Conservation (phyloP, 2,113 vertebrate genomes). For the Dendropsophus ebraccatus region DNA sequence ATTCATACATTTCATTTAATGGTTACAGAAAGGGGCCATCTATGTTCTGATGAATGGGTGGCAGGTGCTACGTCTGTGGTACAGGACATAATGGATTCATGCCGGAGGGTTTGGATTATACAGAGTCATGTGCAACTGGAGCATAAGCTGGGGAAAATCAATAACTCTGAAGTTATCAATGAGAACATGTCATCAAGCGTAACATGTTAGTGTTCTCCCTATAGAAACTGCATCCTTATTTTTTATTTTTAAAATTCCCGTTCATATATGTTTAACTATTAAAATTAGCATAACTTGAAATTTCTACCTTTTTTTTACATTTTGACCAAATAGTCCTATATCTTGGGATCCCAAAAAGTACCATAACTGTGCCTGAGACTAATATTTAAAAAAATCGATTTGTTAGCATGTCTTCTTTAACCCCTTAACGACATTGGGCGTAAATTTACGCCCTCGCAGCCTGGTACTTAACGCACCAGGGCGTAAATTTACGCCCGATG, state of each 20-base stretch:
- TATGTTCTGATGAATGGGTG: conserved; percentile 37
- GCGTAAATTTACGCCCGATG: too few relatives aligned
- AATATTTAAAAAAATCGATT: too few relatives aligned
- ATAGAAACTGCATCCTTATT: background rate
- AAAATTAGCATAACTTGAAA: too few relatives aligned
- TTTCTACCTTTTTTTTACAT: too few relatives aligned
- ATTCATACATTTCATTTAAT: conserved; percentile 41
- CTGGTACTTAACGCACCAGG: too few relatives aligned
- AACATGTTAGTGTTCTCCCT: background rate
- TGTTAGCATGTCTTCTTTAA: too few relatives aligned
- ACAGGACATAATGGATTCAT: conserved; percentile 23
- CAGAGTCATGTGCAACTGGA: conserved; percentile 11
- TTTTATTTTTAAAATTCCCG: background rate
- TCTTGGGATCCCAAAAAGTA: too few relatives aligned
- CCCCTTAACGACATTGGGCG: too few relatives aligned
- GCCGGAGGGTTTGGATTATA: background rate
- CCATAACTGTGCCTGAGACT: too few relatives aligned
- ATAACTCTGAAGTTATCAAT: conserved; percentile 26
- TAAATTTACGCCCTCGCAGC: too few relatives aligned
- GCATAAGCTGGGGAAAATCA: conserved; percentile 1
- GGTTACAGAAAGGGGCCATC: conserved; percentile 12
- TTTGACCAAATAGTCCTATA: too few relatives aligned
- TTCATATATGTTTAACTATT: too few relatives aligned
- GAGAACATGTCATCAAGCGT: background rate
- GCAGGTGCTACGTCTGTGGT: conserved; percentile 26